A percentile compares a stretch with the other conserved stretches of the same genome.
These are phyloP conservation scores for Chaetorhynchus papuensis DNA, from an alignment of 2,113 vertebrate genomes.

Conservation along the genomic window DNA sequence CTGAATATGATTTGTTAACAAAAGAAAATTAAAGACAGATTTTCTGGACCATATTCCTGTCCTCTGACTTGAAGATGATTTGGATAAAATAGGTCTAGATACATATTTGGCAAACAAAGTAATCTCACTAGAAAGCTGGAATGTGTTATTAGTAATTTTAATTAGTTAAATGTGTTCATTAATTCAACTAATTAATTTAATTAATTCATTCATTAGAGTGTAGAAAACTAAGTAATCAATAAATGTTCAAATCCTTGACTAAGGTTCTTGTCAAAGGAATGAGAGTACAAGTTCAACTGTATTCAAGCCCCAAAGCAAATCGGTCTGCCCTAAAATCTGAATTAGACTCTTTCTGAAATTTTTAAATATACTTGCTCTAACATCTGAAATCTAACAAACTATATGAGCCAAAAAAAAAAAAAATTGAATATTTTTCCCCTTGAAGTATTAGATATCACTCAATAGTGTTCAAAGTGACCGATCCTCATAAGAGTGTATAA, in stretches of 20 bases:
- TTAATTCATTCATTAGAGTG: neutral
- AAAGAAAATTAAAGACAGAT: neutral
- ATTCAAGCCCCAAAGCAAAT: neutral
- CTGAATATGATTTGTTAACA: neutral
- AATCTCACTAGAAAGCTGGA: neutral
- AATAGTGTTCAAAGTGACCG: neutral
- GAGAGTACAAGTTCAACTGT: neutral
- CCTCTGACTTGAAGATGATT: neutral
- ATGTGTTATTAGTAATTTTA: neutral
- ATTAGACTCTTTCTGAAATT: neutral
- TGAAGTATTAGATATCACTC: neutral
- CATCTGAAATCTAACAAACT: neutral
- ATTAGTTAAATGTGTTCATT: neutral
- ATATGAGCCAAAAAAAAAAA: neutral
- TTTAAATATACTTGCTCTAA: neutral
- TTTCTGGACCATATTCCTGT: neutral
- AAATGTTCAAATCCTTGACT: neutral
- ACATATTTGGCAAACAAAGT: neutral
- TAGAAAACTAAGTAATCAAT: conserved; percentile 11
- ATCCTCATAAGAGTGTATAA: neutral
- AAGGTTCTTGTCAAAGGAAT: neutral
- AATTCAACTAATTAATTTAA: conserved; percentile 2
- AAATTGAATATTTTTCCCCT: neutral
- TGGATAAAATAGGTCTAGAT: neutral
- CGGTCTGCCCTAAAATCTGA: neutral